Evolutionary conservation across 1,140 invertebrate genomes (phyloP), one percentile per base, ranked within the genome.

Genomic region (Caenorhabditis tropicalis): DNA sequence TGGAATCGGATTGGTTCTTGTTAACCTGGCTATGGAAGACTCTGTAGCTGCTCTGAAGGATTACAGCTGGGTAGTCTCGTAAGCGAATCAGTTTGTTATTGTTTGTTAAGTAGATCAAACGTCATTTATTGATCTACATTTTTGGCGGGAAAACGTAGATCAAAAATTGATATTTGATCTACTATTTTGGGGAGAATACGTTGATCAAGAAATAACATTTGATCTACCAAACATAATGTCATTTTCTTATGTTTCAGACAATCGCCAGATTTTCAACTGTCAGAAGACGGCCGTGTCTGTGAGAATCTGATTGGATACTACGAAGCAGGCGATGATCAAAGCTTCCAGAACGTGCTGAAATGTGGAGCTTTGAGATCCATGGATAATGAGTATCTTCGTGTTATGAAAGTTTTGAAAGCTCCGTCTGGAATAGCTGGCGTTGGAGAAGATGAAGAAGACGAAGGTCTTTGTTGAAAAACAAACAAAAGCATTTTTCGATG

Each of bases 311-410:
- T 85, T 3, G 53, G 33, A 46, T 80, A 33, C 24, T 85, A 85
- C 36, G 49, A 60, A 0, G 58, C 74, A 7, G 82, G 82, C 0
- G 85, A 87, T 39, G 43, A 87, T 48, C 74, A 84, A 1, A 49
- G 46, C n/a, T 87, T 87, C 85, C 83, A 87, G 48, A 70, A 81
- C 33, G 46, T 58, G 29, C 81, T 87, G 4, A 85, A 87, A 36
- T 79, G 39, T 31, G 85, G 81, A 36, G 53, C 36, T 6, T 33
- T 87, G 4, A 19, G 84, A n/a, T 58, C 53, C 48, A 87, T 87
- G 86, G 87, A 87, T 29, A 87, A 87, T 29, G 87, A 87, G 82
- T 87, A 81, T 79, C 82, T 87, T 15, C 82, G 86, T 6, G 24
- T 87, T 29, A 43, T 46, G 56, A 83, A 85, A 31, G 84, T 82